These are phyloP conservation scores for Sebastes itinus DNA, from an alignment of 2,797 vertebrate genomes.

Conservation along the genomic window DNA sequence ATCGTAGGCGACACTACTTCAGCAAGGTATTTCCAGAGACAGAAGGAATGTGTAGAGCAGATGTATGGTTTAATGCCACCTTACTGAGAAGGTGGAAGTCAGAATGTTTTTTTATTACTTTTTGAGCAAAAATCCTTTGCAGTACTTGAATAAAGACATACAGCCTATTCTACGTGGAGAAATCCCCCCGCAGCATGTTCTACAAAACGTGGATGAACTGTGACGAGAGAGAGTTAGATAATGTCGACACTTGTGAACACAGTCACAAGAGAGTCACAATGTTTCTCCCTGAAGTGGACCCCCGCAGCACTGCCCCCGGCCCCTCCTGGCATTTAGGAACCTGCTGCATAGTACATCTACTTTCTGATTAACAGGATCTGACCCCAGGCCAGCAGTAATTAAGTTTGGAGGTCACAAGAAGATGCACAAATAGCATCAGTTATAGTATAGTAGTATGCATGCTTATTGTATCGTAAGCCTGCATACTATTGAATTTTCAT, in stretches of 20 bases:
- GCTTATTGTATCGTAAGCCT: constrained; percentile 18
- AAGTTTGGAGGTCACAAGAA: constrained; percentile 23
- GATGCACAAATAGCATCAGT: constrained; percentile 37
- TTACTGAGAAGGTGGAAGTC: constrained; percentile 62
- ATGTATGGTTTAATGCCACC: constrained; percentile 65
- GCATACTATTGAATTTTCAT: constrained; percentile 27
- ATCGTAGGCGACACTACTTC: constrained; percentile 72
- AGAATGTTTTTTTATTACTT: constrained; percentile 76
- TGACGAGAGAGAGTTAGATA: constrained; percentile 64
- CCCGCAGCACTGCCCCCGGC: constrained; percentile 49
- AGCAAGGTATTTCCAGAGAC: constrained; percentile 80
- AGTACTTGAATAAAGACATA: constrained; percentile 87
- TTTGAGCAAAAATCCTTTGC: constrained; percentile 82
- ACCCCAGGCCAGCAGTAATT: constrained; percentile 39
- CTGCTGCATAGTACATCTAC: constrained; percentile 63
- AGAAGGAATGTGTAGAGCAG: constrained; percentile 82
- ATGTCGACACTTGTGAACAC: constrained; percentile 60
- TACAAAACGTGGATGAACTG: constrained; percentile 71
- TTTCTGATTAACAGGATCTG: constrained; percentile 47
- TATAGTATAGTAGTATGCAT: constrained; percentile 6
- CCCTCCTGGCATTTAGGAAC: constrained; percentile 54
- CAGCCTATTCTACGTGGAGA: constrained; percentile 80
- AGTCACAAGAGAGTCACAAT: constrained; percentile 80
- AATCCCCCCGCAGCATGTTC: constrained; percentile 60
- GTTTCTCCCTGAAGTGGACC: constrained; percentile 68